A percentile compares a stretch with the other conserved stretches of the same genome.
Conservation (phyloP, 2,888 invertebrate species). For the Philhelius pedissequus region DNA sequence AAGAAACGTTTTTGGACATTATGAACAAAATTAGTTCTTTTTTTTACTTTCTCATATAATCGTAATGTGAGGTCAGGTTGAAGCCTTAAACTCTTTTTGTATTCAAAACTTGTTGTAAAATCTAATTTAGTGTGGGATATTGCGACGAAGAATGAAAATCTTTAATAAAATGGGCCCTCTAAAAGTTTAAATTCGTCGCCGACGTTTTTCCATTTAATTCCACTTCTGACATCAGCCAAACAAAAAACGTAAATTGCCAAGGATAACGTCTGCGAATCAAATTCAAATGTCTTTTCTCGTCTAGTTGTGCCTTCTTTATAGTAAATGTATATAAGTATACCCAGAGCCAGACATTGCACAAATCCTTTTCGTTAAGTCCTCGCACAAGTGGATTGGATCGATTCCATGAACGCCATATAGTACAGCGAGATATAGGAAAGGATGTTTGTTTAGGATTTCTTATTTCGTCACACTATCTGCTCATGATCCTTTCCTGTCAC, state of each 20-base stretch:
- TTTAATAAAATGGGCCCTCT: background rate
- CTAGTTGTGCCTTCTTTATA: background rate
- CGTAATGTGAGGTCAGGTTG: no score
- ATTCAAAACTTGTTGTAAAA: no score
- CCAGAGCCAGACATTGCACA: conserved; percentile 30
- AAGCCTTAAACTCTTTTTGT: no score
- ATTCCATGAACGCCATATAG: conserved; percentile 15
- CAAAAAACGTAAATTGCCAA: conserved; percentile 42
- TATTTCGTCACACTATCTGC: conserved; percentile 68
- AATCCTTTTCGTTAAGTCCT: conserved; percentile 42
- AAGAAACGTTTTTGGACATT: no score
- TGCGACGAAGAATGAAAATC: background rate
- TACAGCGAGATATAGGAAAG: background rate
- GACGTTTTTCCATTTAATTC: background rate
- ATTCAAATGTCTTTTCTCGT: conserved; percentile 36
- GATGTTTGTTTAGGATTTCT: conserved; percentile 59
- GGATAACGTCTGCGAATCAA: conserved; percentile 52
- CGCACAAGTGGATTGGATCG: conserved; percentile 63
- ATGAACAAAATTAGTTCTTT: no score
- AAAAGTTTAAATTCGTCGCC: background rate
- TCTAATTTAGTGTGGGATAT: background rate
- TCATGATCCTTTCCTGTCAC: conserved; percentile 66
- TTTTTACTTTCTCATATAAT: no score
- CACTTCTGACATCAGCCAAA: conserved; percentile 20
- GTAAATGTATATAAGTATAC: background rate